A percentile compares a stretch with the other conserved stretches of the same genome.
phyloP scores from a whole-genome alignment of 2,113 vertebrate genomes.

The Copsychus sechellarum region DNA sequence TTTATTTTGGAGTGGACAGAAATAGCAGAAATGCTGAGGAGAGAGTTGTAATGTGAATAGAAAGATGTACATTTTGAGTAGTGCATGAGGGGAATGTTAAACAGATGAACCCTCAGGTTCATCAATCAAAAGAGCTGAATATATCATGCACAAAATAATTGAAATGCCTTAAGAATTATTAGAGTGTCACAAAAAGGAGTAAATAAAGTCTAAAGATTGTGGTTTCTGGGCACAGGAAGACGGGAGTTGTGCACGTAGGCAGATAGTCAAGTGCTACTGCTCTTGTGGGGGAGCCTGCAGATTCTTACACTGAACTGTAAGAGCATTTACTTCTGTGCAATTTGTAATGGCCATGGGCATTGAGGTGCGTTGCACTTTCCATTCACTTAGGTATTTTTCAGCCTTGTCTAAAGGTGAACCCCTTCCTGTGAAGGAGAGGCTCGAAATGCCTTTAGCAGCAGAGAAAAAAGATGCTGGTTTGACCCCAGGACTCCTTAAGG shows the following conservation, averaged over 20 bases:
- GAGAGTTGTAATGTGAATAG: not conserved
- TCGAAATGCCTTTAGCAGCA: slow-evolving; percentile 77
- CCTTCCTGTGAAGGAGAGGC: slow-evolving; percentile 86
- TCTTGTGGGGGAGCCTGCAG: fast-evolving
- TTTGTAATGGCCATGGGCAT: not conserved
- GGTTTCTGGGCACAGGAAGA: not conserved
- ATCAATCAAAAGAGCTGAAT: not conserved
- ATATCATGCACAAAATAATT: not conserved
- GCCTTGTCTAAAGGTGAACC: slow-evolving; percentile 82
- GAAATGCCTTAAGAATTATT: not conserved
- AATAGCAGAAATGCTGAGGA: not conserved
- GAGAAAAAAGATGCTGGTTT: slow-evolving; percentile 78
- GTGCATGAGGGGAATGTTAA: not conserved
- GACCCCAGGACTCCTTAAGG: slow-evolving; percentile 86
- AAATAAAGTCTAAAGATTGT: not conserved
- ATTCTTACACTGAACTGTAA: not conserved
- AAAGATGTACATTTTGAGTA: not conserved
- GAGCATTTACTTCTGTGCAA: not conserved
- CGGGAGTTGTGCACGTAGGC: fast-evolving
- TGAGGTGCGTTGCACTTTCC: not conserved
- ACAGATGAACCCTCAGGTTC: not conserved
- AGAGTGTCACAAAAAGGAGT: fast-evolving
- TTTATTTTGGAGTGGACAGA: not conserved
- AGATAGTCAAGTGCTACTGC: fast-evolving
- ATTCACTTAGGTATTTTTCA: slow-evolving; percentile 82